phyloP scores from a whole-genome alignment of 1,140 invertebrate species.

The Chironomus striatipennis region DNA sequence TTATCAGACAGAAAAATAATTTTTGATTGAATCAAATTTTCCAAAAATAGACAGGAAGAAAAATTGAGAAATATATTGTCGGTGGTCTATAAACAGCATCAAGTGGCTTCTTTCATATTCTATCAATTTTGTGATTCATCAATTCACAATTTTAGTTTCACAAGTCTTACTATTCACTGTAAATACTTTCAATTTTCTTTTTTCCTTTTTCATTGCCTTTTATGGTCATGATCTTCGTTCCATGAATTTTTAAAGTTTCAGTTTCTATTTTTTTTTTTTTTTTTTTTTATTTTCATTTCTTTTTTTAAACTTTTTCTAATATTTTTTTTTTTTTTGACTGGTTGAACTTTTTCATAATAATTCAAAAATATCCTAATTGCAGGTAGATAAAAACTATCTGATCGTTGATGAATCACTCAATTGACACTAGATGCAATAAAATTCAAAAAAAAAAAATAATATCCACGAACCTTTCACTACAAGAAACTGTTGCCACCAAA shows the following conservation, averaged over 20 bases:
- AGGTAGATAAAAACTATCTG: not conserved
- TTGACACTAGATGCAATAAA: not conserved
- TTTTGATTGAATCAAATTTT: not conserved
- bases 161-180: not conserved
- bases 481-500: slow-evolving; percentile 19
- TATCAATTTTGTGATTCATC: slow-evolving; percentile 11
- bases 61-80: no score
- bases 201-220: not conserved
- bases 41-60: not conserved
- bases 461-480: slow-evolving; percentile 17
- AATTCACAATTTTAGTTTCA: not conserved
- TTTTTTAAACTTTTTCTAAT: not conserved
- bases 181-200: not conserved
- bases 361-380: not conserved
- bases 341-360: not conserved
- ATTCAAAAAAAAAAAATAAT: not conserved
- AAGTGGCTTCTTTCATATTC: not conserved
- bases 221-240: not conserved
- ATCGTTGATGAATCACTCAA: not conserved
- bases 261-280: not conserved
- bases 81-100: not conserved
- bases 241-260: no score
- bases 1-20: not conserved
- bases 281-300: not conserved
- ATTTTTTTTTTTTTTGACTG: not conserved